Base-by-base conservation (phyloP, 1,140 invertebrate species). In the Heliconius nattereri region DNA sequence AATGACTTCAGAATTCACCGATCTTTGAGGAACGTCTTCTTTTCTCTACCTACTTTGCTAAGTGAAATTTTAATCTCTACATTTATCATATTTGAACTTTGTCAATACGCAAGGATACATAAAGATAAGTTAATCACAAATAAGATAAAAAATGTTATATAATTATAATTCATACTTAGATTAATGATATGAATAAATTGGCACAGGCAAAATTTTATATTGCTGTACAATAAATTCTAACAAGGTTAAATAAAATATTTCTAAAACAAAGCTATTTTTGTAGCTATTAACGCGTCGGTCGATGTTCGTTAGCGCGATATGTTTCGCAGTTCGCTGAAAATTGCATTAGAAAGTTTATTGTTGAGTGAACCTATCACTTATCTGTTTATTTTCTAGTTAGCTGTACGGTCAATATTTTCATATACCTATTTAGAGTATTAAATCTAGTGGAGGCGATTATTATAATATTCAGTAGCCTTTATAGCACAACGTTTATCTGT, bases 291-390 rank as follows among this genome's bases (percentile, higher is more conserved):
- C 78, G 71, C 76, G 84, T 75, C 73, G 60, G 82, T 75, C 73
- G 60, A 77, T 79, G 80, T 76, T 71, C 80, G 83, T 85, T 84
- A 75, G 75, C 71, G 78, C 79, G 71, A 60, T 80, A 75, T 78
- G 73, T 82, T 78, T 26, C 29, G 60, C 60, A 16, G 60, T 11
- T 66, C 60, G 29, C 60, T 66, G 60, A 66, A 66, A 66, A 66
- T 66, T 66, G 60, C 13, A 29, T 26, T 66, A 3, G 13, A 66
- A 66, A 66, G 20, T 29, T 66, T 29, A 66, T 66, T 60, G 57
- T 23, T 66, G n/a, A 66, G 23, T 26, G 26, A 66, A 66, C 54
- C 54, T 57, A 23, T 66, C 60, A 66, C 26, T 29, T 66, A 29
- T 66, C 23, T 66, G 60, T 66, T 66, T 16, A 29, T 29, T 57